A percentile compares a stretch with the other conserved stretches of the same genome.
Conservation (phyloP, 2,797 vertebrate genomes). For the Chiloscyllium punctatum region DNA sequence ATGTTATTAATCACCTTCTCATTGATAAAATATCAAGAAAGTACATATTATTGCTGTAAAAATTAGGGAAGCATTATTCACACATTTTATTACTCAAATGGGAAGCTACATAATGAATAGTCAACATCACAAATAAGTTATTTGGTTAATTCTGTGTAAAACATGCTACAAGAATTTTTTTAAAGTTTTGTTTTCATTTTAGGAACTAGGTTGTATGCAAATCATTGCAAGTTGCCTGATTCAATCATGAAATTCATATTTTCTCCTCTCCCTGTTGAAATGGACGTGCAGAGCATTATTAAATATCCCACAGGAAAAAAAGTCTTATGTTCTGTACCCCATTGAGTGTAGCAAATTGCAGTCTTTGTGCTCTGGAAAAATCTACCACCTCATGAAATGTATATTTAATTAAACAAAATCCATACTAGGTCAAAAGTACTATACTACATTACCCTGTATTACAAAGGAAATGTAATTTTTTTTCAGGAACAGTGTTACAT, state of each 20-base stretch:
- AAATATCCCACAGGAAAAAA: not conserved
- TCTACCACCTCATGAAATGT: not conserved
- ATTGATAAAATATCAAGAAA: slow-evolving; percentile 46
- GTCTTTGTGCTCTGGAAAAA: not conserved
- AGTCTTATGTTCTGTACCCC: not conserved
- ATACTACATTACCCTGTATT: not conserved
- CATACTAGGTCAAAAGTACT: not conserved
- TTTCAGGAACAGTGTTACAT: not conserved
- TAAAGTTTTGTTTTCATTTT: slow-evolving; percentile 44
- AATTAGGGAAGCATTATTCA: slow-evolving; percentile 46
- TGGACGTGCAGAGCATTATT: slow-evolving; percentile 9
- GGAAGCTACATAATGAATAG: slow-evolving; percentile 46
- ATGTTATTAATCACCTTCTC: slow-evolving; percentile 44
- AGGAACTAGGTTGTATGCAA: not conserved
- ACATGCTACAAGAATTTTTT: not conserved
- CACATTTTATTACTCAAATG: slow-evolving; percentile 43
- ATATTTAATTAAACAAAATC: not conserved
- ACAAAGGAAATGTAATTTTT: not conserved
- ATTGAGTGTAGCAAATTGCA: not conserved
- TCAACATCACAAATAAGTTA: slow-evolving; percentile 1
- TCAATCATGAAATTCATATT: slow-evolving; percentile 11
- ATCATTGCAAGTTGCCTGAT: not conserved
- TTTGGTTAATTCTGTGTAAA: not conserved
- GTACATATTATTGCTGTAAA: slow-evolving; percentile 45
- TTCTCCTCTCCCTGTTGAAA: slow-evolving; percentile 18